Percentiles rank a stretch among this genome's conserved stretches.
These are phyloP conservation scores for Oncorhynchus mykiss DNA, from an alignment of 2,113 vertebrate genomes.

Conservation along the genomic window DNA sequence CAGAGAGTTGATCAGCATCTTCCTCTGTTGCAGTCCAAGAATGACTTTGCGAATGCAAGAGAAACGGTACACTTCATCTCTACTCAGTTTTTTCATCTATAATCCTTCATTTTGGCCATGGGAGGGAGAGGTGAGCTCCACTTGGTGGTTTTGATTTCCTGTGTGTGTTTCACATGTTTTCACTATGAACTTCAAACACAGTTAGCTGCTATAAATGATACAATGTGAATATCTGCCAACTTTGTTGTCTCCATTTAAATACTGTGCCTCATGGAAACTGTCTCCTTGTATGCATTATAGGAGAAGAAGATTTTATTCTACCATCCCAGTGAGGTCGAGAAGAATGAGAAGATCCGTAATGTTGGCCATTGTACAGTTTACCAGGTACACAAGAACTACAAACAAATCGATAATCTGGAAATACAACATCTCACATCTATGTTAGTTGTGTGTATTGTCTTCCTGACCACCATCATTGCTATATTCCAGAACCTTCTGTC, in stretches of 20 bases:
- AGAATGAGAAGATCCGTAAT: slow-evolving; percentile 97
- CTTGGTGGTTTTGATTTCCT: not conserved
- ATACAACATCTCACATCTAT: too few species aligned
- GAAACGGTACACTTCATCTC: slow-evolving; percentile 85
- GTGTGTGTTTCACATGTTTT: not conserved
- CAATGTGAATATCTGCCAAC: too few species aligned
- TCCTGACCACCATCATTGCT: slow-evolving; percentile 11
- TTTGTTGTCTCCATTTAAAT: not conserved
- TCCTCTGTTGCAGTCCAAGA: slow-evolving; percentile 71
- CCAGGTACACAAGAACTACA: slow-evolving; percentile 76
- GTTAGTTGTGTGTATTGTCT: too few species aligned
- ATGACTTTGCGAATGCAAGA: slow-evolving; percentile 84
- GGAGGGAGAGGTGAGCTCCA: slow-evolving; percentile 87
- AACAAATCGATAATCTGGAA: too few species aligned
- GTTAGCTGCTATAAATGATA: too few species aligned
- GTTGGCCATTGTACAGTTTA: slow-evolving; percentile 98
- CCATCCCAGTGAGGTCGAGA: slow-evolving; percentile 94
- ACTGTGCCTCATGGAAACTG: slow-evolving; percentile 2
- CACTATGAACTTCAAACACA: not conserved
- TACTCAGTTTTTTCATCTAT: slow-evolving; percentile 94
- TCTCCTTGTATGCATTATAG: slow-evolving; percentile 56
- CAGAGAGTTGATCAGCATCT: slow-evolving; percentile 16
- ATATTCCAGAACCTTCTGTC: slow-evolving; percentile 89
- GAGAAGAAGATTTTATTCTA: slow-evolving; percentile 99
- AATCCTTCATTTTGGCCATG: slow-evolving; percentile 91